A percentile compares a stretch with the other conserved stretches of the same genome.
Conservation (phyloP, 2,797 vertebrate genomes). For the Accipiter badius region DNA sequence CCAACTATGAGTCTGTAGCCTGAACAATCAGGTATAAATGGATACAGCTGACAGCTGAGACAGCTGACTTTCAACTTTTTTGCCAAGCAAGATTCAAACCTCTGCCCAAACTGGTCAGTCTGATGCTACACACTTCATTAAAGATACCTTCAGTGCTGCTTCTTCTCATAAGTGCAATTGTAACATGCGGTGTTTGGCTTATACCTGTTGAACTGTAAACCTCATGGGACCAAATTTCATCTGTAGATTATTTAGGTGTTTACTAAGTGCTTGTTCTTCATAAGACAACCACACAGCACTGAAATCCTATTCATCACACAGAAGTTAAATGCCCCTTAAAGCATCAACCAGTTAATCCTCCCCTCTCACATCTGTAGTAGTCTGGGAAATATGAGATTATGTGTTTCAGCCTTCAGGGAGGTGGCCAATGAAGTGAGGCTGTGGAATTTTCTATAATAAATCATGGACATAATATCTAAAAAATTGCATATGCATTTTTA, state of each 20-base stretch:
- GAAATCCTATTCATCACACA: neutral
- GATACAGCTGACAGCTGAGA: neutral
- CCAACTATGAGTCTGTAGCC: neutral
- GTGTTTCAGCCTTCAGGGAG: neutral
- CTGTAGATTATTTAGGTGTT: neutral
- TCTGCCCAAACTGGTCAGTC: neutral
- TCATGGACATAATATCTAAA: neutral
- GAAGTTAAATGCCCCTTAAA: neutral
- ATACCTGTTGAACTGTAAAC: neutral
- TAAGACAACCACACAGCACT: neutral
- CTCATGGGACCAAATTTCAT: neutral
- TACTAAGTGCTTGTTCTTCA: neutral
- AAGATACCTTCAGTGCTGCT: neutral
- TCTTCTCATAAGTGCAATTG: neutral
- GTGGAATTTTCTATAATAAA: neutral
- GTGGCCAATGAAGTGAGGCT: neutral
- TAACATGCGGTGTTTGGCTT: neutral
- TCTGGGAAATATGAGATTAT: neutral
- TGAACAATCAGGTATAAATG: neutral
- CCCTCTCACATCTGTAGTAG: neutral
- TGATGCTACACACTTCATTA: neutral
- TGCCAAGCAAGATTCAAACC: neutral
- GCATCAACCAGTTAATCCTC: neutral
- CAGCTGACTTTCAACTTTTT: neutral
- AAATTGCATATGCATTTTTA: neutral